Evolutionary conservation across 2,113 vertebrate species (phyloP).

Genomic region (Cynocephalus volans): DNA sequence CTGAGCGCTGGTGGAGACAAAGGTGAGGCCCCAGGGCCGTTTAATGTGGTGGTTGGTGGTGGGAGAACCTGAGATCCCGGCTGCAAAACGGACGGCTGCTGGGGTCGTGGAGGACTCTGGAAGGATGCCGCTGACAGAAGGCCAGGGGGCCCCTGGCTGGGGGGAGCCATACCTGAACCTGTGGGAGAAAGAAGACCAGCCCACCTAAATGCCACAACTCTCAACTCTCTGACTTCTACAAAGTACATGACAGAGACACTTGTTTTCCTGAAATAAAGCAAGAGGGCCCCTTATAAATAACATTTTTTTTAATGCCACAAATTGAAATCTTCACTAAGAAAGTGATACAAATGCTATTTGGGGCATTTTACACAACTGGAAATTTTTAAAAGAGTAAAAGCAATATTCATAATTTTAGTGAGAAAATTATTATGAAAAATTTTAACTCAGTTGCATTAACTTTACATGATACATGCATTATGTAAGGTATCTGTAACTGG

Average conservation of each 20-base stretch:
- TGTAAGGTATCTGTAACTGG: neutral
- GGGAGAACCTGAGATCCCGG: conserved; percentile 89
- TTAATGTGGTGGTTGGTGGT: conserved; percentile 85
- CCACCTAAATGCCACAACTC: rapidly evolving
- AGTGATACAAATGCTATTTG: neutral
- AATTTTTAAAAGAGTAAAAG: neutral
- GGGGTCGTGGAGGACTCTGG: conserved; percentile 85
- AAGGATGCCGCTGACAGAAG: conserved; percentile 81
- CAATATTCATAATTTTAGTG: neutral
- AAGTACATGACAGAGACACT: rapidly evolving
- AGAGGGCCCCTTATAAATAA: neutral
- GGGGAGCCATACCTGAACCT: conserved; percentile 88
- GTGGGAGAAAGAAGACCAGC: neutral
- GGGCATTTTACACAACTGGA: neutral
- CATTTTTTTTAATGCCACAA: neutral
- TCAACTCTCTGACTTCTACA: neutral
- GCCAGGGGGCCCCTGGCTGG: conserved; percentile 81
- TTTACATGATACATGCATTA: neutral
- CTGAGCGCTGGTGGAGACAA: conserved; percentile 81
- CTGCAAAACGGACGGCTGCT: conserved; percentile 84
- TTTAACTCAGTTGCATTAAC: neutral
- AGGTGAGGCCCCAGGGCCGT: conserved; percentile 86
- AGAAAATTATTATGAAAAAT: neutral
- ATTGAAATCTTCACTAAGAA: conserved; percentile 7
- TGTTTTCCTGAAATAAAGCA: neutral